Base-by-base conservation (phyloP, 2,797 vertebrate species). In the Oreochromis mossambicus region DNA sequence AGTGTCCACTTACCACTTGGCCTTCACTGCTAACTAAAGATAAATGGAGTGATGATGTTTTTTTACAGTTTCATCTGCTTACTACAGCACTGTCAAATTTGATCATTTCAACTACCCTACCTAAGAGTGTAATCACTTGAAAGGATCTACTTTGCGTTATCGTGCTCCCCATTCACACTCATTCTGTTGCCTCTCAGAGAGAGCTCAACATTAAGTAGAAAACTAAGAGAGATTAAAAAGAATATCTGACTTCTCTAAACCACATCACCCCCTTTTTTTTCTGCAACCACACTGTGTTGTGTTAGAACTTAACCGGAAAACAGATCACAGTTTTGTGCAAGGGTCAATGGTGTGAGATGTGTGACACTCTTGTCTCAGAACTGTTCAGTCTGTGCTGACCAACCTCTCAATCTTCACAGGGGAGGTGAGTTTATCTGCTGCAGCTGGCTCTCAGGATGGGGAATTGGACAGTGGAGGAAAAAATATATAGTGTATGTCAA, bases 31-130 rank as follows among this genome's bases (percentile, higher is more conserved):
- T 68, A 54, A 51, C 38, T 86, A 83, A 77, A 90, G 88, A 94
- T 93, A 78, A 83, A 93, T 68, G 68, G 77, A 5, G 52, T 58
- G 81, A 91, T 85, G 75, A 90, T 36, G 36, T 63, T 63, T 55
- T 61, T 75, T 75, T 75, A 93, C 77, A 50, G 34, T 89, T 92
- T 94, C 91, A 94, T 92, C 88, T 89, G 85, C 90, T 94, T 88
- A 90, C 73, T 17, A 66, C 81, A 80, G 79, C 79, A 83, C 83
- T 81, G 61, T 90, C 76, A 85, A 77, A 86, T 87, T 86, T 77
- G 10, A 83, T 88, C 80, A 86, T 79, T 86, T 78, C 83, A 73
- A 58, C 38, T 48, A 78, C 85, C 15, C 81, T 80, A 88, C 84
- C 83, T 38, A 15, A 7, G 41, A 85, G 82, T 52, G 80, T 50